Percentiles rank a stretch among this genome's conserved stretches.
Conservation (phyloP, 2,888 invertebrate genomes). For the Hanleya hanleyi region DNA sequence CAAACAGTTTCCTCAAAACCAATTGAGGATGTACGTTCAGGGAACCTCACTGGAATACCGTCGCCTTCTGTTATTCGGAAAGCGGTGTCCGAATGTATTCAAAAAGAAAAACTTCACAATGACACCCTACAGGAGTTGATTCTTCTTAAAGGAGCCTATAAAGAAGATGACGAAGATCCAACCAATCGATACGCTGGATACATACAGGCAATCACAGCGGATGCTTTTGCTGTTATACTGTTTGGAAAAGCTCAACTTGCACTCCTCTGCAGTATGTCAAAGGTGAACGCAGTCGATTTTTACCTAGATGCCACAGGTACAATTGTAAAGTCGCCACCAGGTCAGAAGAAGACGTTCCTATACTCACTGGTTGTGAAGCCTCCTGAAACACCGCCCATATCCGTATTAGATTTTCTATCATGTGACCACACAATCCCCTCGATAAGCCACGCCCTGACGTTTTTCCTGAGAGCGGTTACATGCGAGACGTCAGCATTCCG, state of each 20-base stretch:
- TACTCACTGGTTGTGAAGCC: background rate
- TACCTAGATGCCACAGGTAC: slow-evolving; percentile 9
- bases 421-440: slow-evolving; percentile 8
- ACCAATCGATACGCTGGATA: slow-evolving; percentile 4
- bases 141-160: slow-evolving; percentile 1
- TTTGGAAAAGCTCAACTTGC: background rate
- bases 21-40: background rate
- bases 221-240: slow-evolving; percentile 1
- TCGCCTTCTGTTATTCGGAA: slow-evolving; percentile 1
- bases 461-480: background rate
- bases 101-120: background rate
- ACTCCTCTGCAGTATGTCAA: background rate
- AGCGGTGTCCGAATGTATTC: slow-evolving; percentile 1
- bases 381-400: background rate
- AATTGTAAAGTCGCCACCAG: background rate
- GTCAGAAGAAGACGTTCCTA: background rate
- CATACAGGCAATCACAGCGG: background rate
- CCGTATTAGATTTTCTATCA: background rate
- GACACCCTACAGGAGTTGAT: background rate
- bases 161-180: background rate
- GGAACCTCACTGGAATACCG: background rate
- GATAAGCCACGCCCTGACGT: background rate
- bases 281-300: background rate
- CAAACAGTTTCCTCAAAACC: background rate
- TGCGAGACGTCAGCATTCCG: background rate